Percentiles rank a stretch among this genome's conserved stretches.
Conservation (phyloP, 2,888 invertebrate species). For the Sinopyrophorus schimmeli region DNA sequence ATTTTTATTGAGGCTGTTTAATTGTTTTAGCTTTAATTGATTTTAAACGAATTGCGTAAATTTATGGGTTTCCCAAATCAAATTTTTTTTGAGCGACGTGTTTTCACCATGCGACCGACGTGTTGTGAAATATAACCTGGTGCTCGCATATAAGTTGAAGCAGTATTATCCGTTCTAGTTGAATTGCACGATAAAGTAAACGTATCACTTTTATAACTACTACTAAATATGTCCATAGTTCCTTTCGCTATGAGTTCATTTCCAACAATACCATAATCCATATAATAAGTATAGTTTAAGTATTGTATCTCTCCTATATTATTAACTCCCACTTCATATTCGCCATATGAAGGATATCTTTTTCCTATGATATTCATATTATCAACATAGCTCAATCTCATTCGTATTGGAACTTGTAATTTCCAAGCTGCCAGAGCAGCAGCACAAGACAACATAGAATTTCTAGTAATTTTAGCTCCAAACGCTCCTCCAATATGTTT, state of each 20-base stretch:
- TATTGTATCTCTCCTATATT: conserved; percentile 69
- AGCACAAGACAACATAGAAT: conserved; percentile 62
- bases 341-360: conserved; percentile 61
- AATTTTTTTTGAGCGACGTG: no score
- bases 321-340: conserved; percentile 70
- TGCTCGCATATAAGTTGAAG: conserved; percentile 66
- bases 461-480: conserved; percentile 74
- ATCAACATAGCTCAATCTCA: conserved; percentile 70
- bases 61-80: no score
- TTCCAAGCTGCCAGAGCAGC: conserved; percentile 71
- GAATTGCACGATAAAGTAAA: conserved; percentile 57
- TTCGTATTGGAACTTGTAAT: conserved; percentile 67
- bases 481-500: conserved; percentile 80
- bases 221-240: conserved; percentile 52
- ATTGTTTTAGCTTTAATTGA: no score
- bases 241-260: conserved; percentile 59
- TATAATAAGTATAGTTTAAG: conserved; percentile 60
- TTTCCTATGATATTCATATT: conserved; percentile 74
- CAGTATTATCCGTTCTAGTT: conserved; percentile 64
- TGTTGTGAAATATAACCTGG: conserved; percentile 69
- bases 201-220: conserved; percentile 64
- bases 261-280: conserved; percentile 59
- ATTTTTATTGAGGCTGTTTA: no score
- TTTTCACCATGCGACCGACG: no score
- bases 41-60: no score